Percentiles rank a stretch among this genome's conserved stretches.
Evolutionary conservation across 2,888 invertebrate genomes (phyloP).

Genomic region (Gymnosoma rotundatum): DNA sequence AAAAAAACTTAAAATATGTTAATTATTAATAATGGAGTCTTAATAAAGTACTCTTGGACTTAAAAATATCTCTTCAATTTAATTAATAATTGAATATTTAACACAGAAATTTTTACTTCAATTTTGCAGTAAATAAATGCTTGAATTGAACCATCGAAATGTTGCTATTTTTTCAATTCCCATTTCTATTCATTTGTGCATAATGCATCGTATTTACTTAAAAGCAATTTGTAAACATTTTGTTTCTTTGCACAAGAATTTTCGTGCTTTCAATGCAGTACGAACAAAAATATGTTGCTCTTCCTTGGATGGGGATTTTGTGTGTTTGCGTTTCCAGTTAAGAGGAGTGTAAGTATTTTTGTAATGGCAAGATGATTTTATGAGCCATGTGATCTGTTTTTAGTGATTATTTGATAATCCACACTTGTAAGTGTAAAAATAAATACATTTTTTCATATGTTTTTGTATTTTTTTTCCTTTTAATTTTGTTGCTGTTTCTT

Average conservation of each 20-base stretch:
- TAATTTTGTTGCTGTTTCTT: not conserved
- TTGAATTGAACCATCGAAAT: too few relatives aligned
- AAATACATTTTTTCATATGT: conserved; percentile 2
- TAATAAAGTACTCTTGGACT: too few relatives aligned
- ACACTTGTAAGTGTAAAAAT: conserved; percentile 51
- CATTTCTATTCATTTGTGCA: not conserved
- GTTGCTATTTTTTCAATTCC: not conserved
- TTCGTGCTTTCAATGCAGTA: conserved; percentile 19
- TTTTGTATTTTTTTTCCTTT: not conserved
- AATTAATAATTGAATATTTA: too few relatives aligned
- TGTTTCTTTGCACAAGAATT: conserved; percentile 31
- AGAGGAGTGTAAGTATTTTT: conserved; percentile 27
- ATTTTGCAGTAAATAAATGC: too few relatives aligned
- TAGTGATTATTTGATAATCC: conserved; percentile 56
- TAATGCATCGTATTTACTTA: conserved; percentile 26
- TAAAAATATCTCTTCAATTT: too few relatives aligned
- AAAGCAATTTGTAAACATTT: conserved; percentile 37
- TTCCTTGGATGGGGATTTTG: conserved; percentile 17
- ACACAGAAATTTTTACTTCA: too few relatives aligned
- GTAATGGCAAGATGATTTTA: conserved; percentile 45
- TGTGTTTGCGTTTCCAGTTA: conserved; percentile 35
- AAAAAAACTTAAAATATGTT: too few relatives aligned
- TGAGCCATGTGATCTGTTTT: conserved; percentile 53
- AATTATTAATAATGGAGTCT: too few relatives aligned
- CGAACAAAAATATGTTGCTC: not conserved